A percentile compares a stretch with the other conserved stretches of the same genome.
Conservation (phyloP, 2,113 vertebrate species). For the Bos indicus region DNA sequence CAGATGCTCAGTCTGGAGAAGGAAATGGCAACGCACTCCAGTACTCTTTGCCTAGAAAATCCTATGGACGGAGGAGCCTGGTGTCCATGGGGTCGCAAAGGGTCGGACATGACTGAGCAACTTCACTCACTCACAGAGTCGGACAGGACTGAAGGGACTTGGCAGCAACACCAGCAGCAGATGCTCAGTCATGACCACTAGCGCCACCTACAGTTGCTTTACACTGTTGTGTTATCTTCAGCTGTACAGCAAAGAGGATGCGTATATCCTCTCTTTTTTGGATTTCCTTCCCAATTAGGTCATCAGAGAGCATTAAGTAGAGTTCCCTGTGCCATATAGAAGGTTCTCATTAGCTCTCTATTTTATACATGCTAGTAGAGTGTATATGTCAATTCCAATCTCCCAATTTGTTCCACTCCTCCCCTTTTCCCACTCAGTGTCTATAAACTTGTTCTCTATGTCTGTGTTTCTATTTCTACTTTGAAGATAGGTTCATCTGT, state of each 20-base stretch:
- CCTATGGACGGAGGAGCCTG: no score
- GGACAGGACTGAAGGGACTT: no score
- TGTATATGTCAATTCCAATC: background rate
- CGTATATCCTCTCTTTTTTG: background rate
- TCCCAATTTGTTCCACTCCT: background rate
- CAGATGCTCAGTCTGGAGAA: no score
- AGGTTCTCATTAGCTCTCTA: background rate
- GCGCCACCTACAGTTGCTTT: background rate
- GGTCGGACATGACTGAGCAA: no score
- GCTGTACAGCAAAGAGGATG: background rate
- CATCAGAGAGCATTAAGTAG: background rate
- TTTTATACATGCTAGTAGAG: background rate
- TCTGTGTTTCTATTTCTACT: background rate
- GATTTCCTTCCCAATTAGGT: background rate
- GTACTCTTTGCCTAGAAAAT: no score
- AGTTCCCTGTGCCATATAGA: background rate
- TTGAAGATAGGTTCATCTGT: background rate
- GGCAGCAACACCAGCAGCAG: background rate
- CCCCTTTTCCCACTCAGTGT: background rate
- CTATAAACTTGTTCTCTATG: background rate
- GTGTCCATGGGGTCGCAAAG: no score
- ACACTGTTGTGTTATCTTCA: background rate
- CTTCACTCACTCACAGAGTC: no score
- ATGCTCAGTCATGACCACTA: background rate
- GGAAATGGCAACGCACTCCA: no score